These are phyloP conservation scores for Tapirus indicus DNA, from an alignment of 2,797 vertebrate species.

Conservation along the genomic window DNA sequence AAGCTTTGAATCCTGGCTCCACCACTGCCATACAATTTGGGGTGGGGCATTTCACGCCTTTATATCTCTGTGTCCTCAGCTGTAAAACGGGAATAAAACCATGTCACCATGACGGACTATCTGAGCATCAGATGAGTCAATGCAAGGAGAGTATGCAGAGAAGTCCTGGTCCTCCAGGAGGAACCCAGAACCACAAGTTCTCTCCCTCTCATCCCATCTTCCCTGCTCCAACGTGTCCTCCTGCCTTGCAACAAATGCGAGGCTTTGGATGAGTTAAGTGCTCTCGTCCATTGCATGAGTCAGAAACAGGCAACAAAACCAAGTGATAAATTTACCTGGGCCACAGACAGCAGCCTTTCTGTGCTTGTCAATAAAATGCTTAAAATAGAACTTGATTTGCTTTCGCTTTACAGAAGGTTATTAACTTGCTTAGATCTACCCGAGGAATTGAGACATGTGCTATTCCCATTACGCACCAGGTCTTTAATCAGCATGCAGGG, in stretches of 20 bases:
- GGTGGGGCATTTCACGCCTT: background rate
- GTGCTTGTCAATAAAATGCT: conserved; percentile 87
- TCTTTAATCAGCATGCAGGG: conserved; percentile 87
- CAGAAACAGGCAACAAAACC: conserved; percentile 86
- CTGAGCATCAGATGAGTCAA: rapidly evolving
- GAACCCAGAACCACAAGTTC: background rate
- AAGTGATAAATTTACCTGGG: conserved; percentile 85
- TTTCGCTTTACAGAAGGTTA: conserved; percentile 86
- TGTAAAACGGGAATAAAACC: background rate
- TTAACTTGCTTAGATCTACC: conserved; percentile 85
- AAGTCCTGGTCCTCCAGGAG: background rate
- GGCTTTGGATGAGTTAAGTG: conserved; percentile 44
- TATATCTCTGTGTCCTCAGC: background rate
- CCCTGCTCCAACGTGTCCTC: background rate
- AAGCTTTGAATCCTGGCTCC: background rate
- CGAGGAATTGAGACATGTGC: conserved; percentile 77
- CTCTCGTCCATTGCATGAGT: conserved; percentile 23
- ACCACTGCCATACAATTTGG: rapidly evolving
- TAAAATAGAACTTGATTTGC: conserved; percentile 86
- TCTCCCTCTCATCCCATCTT: background rate
- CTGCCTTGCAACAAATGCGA: background rate
- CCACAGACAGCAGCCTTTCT: conserved; percentile 80
- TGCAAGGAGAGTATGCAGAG: background rate
- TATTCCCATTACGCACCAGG: conserved; percentile 83
- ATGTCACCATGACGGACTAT: background rate